A percentile compares a stretch with the other conserved stretches of the same genome.
Evolutionary conservation across 2,888 invertebrate genomes (phyloP).

Genomic region (Pristionchus maxplancki): DNA sequence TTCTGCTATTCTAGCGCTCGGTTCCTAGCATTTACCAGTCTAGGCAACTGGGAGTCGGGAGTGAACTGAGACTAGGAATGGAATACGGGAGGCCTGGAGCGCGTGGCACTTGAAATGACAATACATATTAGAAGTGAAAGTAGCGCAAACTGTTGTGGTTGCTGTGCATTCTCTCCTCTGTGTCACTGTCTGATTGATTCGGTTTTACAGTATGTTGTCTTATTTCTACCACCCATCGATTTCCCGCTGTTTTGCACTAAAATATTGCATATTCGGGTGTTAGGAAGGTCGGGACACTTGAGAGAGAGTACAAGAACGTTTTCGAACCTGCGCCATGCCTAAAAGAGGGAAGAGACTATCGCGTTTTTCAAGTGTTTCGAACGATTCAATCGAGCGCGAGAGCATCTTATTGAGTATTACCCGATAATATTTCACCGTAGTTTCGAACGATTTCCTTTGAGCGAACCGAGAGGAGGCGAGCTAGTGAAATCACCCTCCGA

Average conservation of each 20-base stretch:
- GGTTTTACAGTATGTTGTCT: slow-evolving; percentile 19
- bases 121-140: slow-evolving; percentile 38
- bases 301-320: slow-evolving; percentile 18
- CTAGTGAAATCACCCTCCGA: slow-evolving; percentile 26
- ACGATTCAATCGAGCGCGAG: neutral
- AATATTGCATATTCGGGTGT: neutral
- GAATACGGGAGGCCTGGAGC: neutral
- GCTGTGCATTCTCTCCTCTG: neutral
- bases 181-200: slow-evolving; percentile 24
- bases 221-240: neutral
- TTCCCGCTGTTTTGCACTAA: neutral
- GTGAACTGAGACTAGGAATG: neutral
- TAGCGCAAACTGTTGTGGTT: slow-evolving; percentile 12
- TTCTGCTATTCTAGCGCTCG: neutral
- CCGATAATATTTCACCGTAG: slow-evolving; percentile 8
- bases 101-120: slow-evolving; percentile 24
- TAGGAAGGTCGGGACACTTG: slow-evolving; percentile 5
- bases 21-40: neutral
- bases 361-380: slow-evolving; percentile 29
- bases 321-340: neutral
- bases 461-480: neutral
- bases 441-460: neutral
- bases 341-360: neutral
- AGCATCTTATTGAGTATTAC: slow-evolving; percentile 11
- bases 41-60: neutral